Percentiles rank a stretch among this genome's conserved stretches.
These are phyloP conservation scores for Riptortus pedestris DNA, from an alignment of 1,140 invertebrate species.

Conservation along the genomic window DNA sequence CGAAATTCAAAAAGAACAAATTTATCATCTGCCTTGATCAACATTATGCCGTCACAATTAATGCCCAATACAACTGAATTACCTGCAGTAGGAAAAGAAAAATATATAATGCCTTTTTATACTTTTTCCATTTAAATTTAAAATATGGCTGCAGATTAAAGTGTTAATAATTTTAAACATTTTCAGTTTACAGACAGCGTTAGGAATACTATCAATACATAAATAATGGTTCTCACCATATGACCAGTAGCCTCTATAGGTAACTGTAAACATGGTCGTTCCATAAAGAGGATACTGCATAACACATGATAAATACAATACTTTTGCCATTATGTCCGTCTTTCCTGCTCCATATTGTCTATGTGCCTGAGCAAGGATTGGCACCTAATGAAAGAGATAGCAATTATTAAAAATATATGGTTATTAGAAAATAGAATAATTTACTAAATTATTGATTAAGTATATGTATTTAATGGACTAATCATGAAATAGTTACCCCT, in stretches of 20 bases:
- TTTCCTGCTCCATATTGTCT: constrained; percentile 82
- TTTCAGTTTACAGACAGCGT: no score
- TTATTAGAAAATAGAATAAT: no score
- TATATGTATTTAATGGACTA: no score
- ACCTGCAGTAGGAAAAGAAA: constrained; percentile 36
- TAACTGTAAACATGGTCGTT: constrained; percentile 84
- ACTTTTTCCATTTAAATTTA: not conserved
- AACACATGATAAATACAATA: constrained; percentile 87
- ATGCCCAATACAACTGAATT: constrained; percentile 66
- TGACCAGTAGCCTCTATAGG: constrained; percentile 83
- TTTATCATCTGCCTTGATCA: constrained; percentile 82
- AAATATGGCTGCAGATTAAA: no score
- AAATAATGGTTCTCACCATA: constrained; percentile 54
- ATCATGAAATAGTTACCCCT: no score
- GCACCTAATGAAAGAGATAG: constrained; percentile 43
- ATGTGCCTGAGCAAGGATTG: constrained; percentile 76
- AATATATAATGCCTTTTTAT: constrained; percentile 12
- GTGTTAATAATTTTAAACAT: no score
- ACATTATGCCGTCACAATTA: constrained; percentile 79
- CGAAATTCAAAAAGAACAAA: constrained; percentile 79
- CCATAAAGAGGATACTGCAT: constrained; percentile 96
- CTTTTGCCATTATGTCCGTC: constrained; percentile 82
- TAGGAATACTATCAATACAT: no score
- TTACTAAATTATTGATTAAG: no score
- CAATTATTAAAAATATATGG: constrained; percentile 10